Evolutionary conservation across 1,140 invertebrate genomes (phyloP), one percentile per base, ranked within the genome.

Genomic region (Caenorhabditis briggsae): DNA sequence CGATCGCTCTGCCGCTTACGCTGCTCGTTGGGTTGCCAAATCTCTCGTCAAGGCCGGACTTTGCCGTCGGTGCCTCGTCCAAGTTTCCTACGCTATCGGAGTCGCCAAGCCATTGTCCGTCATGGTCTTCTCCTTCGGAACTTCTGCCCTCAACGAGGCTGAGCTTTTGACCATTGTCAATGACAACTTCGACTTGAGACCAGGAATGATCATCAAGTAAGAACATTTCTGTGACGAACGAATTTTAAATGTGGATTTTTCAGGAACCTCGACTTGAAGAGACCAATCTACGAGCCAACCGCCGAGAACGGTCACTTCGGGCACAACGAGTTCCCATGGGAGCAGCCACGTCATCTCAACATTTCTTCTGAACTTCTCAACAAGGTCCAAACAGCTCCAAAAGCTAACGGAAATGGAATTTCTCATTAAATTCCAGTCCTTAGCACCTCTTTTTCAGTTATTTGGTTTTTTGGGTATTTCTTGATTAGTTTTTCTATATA

Each of bases 271-370:
- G 96, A 98, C 92, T 94, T 99, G 83, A 95, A 96, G 90, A 95
- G 96, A 90, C 97, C 98, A 48, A 98, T 99, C 90, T 99, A 99
- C 93, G 96, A 98, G 93, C 95, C 96, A 91, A 99, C 98, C 64
- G 97, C 97, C 92, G 96, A 96, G 58, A 99, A 99, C 92, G 98
- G 98, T 59, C 98, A 99, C 93, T 99, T 99, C 94, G 98, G 98
- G 70, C 95, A 97, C 65, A 95, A 96, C 82, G 96, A 96, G 84
- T 99, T 99, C 93, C 94, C 96, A 86, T 99, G 98, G 97, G 97
- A 99, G 94, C 59, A 84, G 74, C 82, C 87, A 8, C 89, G 86
- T 55, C 46, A 46, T 2, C 82, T 87, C 9, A 85, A 84, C 11
- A 84, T 87, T 59, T 41, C 20, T n/a, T 14, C 18, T 9, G 78